Percentiles rank a stretch among this genome's conserved stretches.
Conservation (phyloP, 2,888 invertebrate species). For the Coenonympha arcania region DNA sequence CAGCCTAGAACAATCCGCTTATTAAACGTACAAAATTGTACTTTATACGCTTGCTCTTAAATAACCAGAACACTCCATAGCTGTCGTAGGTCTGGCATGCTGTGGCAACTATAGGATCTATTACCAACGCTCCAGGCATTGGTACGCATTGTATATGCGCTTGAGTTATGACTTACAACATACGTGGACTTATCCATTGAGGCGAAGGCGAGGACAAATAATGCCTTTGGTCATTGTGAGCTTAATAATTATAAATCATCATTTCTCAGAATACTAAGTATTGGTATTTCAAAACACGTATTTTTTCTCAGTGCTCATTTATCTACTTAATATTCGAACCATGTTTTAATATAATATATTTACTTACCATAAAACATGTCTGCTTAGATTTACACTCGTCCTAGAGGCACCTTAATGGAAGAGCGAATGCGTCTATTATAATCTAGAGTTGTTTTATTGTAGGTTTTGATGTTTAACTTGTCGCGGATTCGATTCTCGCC, state of each 20-base stretch:
- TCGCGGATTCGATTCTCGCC: too few species aligned
- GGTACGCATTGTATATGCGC: not conserved
- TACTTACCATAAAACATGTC: not conserved
- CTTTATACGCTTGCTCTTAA: too few species aligned
- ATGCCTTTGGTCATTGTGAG: not conserved
- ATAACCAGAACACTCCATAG: too few species aligned
- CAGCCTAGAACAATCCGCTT: too few species aligned
- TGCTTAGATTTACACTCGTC: too few species aligned
- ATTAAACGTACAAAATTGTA: too few species aligned
- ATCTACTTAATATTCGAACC: not conserved
- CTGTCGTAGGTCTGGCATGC: too few species aligned
- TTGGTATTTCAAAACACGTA: not conserved
- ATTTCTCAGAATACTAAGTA: not conserved
- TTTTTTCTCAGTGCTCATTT: not conserved
- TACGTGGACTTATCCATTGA: not conserved
- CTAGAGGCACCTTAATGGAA: too few species aligned
- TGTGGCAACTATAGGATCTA: too few species aligned
- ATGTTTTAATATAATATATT: not conserved
- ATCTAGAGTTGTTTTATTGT: too few species aligned
- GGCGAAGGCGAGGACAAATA: constrained; percentile 1
- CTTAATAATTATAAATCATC: not conserved
- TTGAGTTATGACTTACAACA: not conserved
- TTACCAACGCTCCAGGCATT: constrained; percentile 6
- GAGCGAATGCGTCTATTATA: too few species aligned
- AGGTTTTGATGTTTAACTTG: too few species aligned